Percentiles rank a stretch among this genome's conserved stretches.
Conservation (phyloP, 2,797 vertebrate genomes). For the Lycodopsis pacificus region DNA sequence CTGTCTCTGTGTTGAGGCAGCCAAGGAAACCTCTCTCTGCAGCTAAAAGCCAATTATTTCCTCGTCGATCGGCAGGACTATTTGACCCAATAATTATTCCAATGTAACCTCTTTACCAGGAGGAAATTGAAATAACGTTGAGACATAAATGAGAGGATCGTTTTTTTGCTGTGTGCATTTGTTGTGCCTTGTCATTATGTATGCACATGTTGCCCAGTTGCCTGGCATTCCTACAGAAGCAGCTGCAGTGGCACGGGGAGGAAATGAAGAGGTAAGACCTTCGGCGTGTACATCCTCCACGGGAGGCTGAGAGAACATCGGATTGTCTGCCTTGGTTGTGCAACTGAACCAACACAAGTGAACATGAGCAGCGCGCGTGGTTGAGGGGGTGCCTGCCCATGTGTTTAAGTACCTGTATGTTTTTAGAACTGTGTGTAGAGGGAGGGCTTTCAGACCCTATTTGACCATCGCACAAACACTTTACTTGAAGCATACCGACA, state of each 20-base stretch:
- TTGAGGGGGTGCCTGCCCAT: neutral
- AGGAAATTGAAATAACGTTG: slow-evolving; percentile 78
- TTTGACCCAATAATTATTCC: slow-evolving; percentile 82
- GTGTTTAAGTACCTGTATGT: slow-evolving; percentile 6
- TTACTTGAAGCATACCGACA: neutral
- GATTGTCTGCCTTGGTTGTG: slow-evolving; percentile 20
- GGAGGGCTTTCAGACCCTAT: neutral
- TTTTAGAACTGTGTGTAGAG: neutral
- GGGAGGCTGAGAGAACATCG: slow-evolving; percentile 33
- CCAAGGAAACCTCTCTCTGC: slow-evolving; percentile 77
- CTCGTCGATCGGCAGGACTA: slow-evolving; percentile 78
- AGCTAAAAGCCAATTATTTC: slow-evolving; percentile 86
- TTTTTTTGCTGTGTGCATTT: slow-evolving; percentile 63
- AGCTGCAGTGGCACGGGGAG: slow-evolving; percentile 38
- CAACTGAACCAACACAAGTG: slow-evolving; percentile 11
- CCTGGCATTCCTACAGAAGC: slow-evolving; percentile 45
- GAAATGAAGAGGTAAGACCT: slow-evolving; percentile 51
- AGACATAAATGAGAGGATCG: slow-evolving; percentile 67
- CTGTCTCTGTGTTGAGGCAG: slow-evolving; percentile 70
- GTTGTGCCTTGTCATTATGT: slow-evolving; percentile 37
- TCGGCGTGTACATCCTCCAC: slow-evolving; percentile 20
- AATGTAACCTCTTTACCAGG: slow-evolving; percentile 71
- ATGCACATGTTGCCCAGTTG: slow-evolving; percentile 36
- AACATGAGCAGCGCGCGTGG: slow-evolving; percentile 10
- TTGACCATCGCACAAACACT: neutral